Percentiles rank a stretch among this genome's conserved stretches.
These are phyloP conservation scores for Sparus aurata DNA, from an alignment of 2,797 vertebrate species.

Conservation along the genomic window DNA sequence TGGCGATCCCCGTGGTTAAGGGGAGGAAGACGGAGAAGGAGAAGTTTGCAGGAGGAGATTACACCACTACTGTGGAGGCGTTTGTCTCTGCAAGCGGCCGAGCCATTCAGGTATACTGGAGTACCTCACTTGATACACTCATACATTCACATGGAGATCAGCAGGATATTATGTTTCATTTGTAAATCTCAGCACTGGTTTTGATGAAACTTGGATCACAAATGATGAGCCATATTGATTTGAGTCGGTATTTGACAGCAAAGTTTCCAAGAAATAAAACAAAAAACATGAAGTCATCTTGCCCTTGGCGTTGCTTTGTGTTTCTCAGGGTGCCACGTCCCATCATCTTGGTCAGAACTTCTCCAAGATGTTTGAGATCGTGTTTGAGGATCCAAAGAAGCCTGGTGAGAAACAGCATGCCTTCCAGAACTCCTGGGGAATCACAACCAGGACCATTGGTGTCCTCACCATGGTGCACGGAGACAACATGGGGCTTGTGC, in stretches of 20 bases:
- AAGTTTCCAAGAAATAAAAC: background rate
- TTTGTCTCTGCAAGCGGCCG: constrained; percentile 98
- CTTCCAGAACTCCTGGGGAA: constrained; percentile 98
- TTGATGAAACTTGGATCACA: background rate
- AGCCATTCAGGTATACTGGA: constrained; percentile 90
- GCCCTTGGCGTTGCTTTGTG: background rate
- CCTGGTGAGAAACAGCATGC: constrained; percentile 97
- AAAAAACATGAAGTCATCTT: background rate
- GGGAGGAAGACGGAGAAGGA: constrained; percentile 98
- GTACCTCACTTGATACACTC: background rate
- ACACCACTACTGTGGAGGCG: constrained; percentile 96
- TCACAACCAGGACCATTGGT: constrained; percentile 97
- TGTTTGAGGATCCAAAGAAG: constrained; percentile 95
- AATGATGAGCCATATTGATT: background rate
- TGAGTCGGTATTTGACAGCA: background rate
- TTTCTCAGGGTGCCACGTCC: constrained; percentile 92
- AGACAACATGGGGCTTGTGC: constrained; percentile 96
- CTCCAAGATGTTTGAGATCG: constrained; percentile 97
- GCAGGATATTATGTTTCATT: background rate
- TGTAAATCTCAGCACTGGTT: background rate
- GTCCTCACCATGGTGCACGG: constrained; percentile 98
- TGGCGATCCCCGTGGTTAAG: constrained; percentile 98
- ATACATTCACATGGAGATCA: background rate
- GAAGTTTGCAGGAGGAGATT: constrained; percentile 98
- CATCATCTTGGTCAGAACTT: constrained; percentile 99